A percentile compares a stretch with the other conserved stretches of the same genome.
Evolutionary conservation across 2,113 vertebrate species (phyloP).

Genomic region (Dicerorhinus sumatrensis): DNA sequence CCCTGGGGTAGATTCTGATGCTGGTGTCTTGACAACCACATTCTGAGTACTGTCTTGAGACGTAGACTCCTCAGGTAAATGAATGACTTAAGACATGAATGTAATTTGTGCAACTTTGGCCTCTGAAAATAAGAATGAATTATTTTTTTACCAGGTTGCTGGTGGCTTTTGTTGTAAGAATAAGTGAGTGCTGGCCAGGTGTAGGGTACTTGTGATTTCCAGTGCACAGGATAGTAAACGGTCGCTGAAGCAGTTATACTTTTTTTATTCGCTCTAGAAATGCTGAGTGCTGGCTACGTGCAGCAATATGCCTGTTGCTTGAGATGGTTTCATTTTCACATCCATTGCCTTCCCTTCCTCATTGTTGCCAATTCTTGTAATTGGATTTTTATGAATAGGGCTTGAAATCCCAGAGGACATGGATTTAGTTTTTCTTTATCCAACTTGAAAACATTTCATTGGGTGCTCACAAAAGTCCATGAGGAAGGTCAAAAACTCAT

Average conservation of each 20-base stretch:
- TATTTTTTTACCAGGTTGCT: background rate
- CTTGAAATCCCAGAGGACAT: background rate
- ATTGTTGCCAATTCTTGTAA: background rate
- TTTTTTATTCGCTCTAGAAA: background rate
- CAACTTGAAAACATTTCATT: conserved; percentile 14
- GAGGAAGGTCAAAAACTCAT: background rate
- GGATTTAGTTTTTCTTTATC: conserved; percentile 10
- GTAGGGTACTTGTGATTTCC: background rate
- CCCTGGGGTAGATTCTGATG: background rate
- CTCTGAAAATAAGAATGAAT: background rate
- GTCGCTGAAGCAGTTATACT: background rate
- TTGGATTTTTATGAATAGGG: conserved; percentile 46
- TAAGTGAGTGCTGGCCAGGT: background rate
- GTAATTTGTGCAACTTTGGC: background rate
- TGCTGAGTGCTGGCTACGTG: background rate
- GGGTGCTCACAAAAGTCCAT: background rate
- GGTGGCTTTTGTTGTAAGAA: background rate
- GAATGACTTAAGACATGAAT: background rate
- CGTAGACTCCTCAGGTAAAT: background rate
- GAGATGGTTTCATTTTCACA: background rate
- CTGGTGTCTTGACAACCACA: background rate
- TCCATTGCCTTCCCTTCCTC: background rate
- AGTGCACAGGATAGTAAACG: background rate
- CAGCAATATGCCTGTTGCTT: background rate
- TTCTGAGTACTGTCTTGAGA: conserved; percentile 15